phyloP scores from a whole-genome alignment of 2,888 invertebrate species.

The Frankliniella fusca region DNA sequence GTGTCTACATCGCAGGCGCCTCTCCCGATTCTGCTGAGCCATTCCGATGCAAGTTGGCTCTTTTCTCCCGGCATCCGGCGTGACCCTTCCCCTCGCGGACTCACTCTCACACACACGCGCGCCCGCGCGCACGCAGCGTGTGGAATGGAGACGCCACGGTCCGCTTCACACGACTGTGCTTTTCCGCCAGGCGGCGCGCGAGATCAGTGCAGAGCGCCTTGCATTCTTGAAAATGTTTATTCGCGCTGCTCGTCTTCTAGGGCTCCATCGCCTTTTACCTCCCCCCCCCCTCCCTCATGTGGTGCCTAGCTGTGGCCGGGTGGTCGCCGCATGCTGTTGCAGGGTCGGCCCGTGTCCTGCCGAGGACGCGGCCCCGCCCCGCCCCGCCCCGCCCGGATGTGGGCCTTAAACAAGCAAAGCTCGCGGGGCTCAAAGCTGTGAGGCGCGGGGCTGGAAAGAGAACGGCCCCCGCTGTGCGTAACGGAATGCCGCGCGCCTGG shows the following conservation, averaged over 20 bases:
- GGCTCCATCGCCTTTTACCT: background rate
- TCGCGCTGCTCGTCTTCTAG: background rate
- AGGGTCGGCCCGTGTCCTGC: too few species aligned
- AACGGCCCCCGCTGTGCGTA: too few species aligned
- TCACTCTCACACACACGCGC: background rate
- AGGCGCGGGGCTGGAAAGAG: too few species aligned
- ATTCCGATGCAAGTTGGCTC: too few species aligned
- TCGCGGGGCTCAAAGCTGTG: background rate
- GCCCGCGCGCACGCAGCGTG: background rate
- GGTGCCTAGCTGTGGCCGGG: too few species aligned
- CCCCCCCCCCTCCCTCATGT: too few species aligned
- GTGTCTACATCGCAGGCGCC: background rate
- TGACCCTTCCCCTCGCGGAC: too few species aligned
- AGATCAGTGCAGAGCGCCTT: background rate
- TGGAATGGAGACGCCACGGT: background rate
- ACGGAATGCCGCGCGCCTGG: too few species aligned
- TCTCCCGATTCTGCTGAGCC: too few species aligned
- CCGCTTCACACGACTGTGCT: background rate
- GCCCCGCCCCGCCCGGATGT: background rate
- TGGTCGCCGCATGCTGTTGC: too few species aligned
- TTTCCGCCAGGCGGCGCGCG: background rate
- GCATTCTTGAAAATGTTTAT: slow-evolving; percentile 18
- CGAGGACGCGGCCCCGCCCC: background rate
- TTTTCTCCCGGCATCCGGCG: too few species aligned
- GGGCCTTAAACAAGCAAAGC: too few species aligned